These are phyloP conservation scores for Hirtodrosophila cameraria DNA, from an alignment of 2,888 invertebrate species.

Conservation along the genomic window DNA sequence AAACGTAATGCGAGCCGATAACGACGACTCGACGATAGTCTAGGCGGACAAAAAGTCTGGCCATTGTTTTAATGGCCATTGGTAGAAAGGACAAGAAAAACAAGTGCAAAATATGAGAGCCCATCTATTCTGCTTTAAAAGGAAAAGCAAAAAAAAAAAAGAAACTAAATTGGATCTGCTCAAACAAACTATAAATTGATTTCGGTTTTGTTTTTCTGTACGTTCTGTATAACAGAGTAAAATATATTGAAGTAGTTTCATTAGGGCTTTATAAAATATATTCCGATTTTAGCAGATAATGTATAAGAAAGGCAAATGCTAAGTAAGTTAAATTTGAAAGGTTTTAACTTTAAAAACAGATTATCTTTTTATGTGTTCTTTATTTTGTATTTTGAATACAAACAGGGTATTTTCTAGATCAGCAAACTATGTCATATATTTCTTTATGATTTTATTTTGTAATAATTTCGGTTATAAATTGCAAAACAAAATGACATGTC, in stretches of 20 bases:
- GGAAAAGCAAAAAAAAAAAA: slow-evolving; percentile 1
- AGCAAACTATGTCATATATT: background rate
- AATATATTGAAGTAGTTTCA: too few species aligned
- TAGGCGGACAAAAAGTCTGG: slow-evolving; percentile 19
- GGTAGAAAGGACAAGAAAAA: slow-evolving; percentile 20
- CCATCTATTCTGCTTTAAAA: slow-evolving; percentile 24
- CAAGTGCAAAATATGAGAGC: slow-evolving; percentile 42
- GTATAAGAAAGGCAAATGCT: too few species aligned
- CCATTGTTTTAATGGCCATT: slow-evolving; percentile 31
- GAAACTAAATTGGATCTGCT: background rate
- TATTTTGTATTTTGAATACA: background rate
- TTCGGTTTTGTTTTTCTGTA: slow-evolving; percentile 12
- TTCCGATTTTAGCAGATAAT: too few species aligned
- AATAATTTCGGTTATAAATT: slow-evolving; percentile 55
- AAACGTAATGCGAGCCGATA: slow-evolving; percentile 34
- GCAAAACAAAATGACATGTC: slow-evolving; percentile 47
- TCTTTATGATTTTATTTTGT: background rate
- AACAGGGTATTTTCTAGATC: background rate
- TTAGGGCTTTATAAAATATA: too few species aligned
- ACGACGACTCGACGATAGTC: slow-evolving; percentile 22
- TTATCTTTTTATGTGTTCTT: too few species aligned
- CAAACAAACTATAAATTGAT: slow-evolving; percentile 46
- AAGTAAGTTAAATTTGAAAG: background rate
- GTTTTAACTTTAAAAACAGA: background rate
- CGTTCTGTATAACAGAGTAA: background rate